phyloP scores from a whole-genome alignment of 2,797 vertebrate species.

The Gymnothorax javanicus region DNA sequence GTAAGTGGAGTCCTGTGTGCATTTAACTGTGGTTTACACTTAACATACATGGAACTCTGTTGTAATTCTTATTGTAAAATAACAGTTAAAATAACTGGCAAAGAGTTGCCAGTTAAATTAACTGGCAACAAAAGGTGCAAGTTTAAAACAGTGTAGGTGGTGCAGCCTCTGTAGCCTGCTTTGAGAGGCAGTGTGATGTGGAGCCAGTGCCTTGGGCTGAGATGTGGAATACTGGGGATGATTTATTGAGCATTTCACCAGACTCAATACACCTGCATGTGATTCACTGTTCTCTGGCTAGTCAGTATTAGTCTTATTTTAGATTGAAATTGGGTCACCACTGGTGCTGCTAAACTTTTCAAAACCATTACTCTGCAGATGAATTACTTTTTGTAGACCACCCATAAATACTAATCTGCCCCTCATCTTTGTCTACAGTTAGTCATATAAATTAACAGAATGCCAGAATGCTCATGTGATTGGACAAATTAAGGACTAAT shows the following conservation, averaged over 20 bases:
- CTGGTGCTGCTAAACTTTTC: constrained; percentile 24
- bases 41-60: too few relatives aligned
- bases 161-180: neutral
- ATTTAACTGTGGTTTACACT: too few relatives aligned
- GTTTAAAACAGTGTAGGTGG: too few relatives aligned
- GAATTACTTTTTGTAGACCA: constrained; percentile 20
- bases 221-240: neutral
- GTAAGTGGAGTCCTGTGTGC: too few relatives aligned
- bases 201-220: neutral
- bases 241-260: neutral
- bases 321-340: constrained; percentile 11
- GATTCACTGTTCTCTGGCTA: constrained; percentile 16
- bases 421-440: constrained; percentile 12
- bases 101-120: too few relatives aligned
- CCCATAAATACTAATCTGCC: neutral
- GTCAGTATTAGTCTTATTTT: neutral
- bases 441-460: constrained; percentile 19
- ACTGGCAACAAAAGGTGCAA: too few relatives aligned
- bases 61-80: too few relatives aligned
- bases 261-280: constrained; percentile 23
- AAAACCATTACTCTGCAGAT: neutral
- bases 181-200: neutral
- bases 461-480: neutral
- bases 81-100: too few relatives aligned
- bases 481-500: neutral